phyloP scores from a whole-genome alignment of 2,888 invertebrate genomes.

The Dasypogon diadema region DNA sequence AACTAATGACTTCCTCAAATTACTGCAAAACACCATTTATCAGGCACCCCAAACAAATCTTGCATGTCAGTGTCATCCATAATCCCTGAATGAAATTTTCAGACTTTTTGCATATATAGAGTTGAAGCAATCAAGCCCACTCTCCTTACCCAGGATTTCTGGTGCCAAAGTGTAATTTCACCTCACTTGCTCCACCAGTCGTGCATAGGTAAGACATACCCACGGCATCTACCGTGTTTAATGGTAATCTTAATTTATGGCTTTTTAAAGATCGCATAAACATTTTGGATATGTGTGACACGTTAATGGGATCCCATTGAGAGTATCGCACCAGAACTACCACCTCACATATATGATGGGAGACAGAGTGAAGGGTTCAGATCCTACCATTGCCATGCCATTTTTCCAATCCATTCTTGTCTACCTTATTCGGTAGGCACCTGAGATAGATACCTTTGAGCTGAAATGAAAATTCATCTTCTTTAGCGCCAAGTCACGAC shows the following conservation, averaged over 20 bases:
- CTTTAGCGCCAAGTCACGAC: conserved; percentile 31
- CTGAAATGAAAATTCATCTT: not conserved
- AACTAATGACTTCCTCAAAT: conserved; percentile 46
- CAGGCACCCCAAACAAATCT: conserved; percentile 30
- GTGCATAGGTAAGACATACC: conserved; percentile 9
- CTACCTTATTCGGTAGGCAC: not conserved
- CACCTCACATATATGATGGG: not conserved
- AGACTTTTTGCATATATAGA: conserved; percentile 6
- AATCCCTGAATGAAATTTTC: conserved; percentile 50
- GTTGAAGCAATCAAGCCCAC: conserved; percentile 27
- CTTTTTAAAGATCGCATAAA: conserved; percentile 56
- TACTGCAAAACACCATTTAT: conserved; percentile 32
- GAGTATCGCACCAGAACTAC: conserved; percentile 1
- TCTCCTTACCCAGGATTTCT: not conserved
- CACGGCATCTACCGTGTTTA: conserved; percentile 53
- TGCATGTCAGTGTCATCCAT: conserved; percentile 42
- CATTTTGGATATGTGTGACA: conserved; percentile 56
- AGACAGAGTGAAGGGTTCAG: conserved; percentile 6
- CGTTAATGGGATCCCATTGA: conserved; percentile 55
- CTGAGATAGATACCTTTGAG: not conserved
- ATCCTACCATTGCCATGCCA: not conserved
- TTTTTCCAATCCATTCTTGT: not conserved
- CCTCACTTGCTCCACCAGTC: conserved; percentile 13
- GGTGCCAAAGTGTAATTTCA: conserved; percentile 13
- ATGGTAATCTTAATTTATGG: conserved; percentile 58